These are phyloP conservation scores for Hozukius guyotensis DNA, from an alignment of 2,797 vertebrate species.

Conservation along the genomic window DNA sequence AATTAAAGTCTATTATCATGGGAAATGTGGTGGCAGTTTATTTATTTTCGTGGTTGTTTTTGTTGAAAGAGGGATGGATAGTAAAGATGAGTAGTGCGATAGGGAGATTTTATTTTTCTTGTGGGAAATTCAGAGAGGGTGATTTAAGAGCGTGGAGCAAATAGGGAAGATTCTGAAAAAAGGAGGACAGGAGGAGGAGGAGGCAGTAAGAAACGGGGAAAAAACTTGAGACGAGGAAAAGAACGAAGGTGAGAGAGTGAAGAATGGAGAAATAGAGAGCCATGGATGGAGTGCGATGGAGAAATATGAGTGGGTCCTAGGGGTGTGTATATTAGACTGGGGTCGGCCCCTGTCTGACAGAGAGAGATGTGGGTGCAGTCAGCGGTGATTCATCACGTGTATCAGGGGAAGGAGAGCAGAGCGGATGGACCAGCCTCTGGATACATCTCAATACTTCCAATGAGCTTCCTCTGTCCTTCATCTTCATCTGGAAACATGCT, in stretches of 20 bases:
- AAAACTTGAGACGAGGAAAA: slow-evolving; percentile 50
- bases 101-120: slow-evolving; percentile 59
- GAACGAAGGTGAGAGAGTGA: slow-evolving; percentile 63
- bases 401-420: slow-evolving; percentile 75
- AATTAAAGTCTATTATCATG: slow-evolving; percentile 13
- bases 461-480: slow-evolving; percentile 57
- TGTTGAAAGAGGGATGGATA: slow-evolving; percentile 1
- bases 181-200: slow-evolving; percentile 35
- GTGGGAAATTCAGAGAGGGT: slow-evolving; percentile 59
- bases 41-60: slow-evolving; percentile 18
- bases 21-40: slow-evolving; percentile 29
- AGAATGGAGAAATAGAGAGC: slow-evolving; percentile 69
- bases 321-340: slow-evolving; percentile 82
- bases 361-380: slow-evolving; percentile 87
- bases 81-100: slow-evolving; percentile 18
- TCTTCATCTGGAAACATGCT: slow-evolving; percentile 61
- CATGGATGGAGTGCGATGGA: slow-evolving; percentile 72
- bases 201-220: slow-evolving; percentile 21
- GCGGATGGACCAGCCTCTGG: slow-evolving; percentile 70
- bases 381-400: slow-evolving; percentile 84
- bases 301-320: slow-evolving; percentile 80
- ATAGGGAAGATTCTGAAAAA: slow-evolving; percentile 43
- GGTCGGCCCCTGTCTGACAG: slow-evolving; percentile 81
- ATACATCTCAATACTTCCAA: slow-evolving; percentile 74
- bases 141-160: slow-evolving; percentile 53